Percentiles rank a stretch among this genome's conserved stretches.
These are phyloP conservation scores for Melanostigma gelatinosum DNA, from an alignment of 2,113 vertebrate species.

Conservation along the genomic window DNA sequence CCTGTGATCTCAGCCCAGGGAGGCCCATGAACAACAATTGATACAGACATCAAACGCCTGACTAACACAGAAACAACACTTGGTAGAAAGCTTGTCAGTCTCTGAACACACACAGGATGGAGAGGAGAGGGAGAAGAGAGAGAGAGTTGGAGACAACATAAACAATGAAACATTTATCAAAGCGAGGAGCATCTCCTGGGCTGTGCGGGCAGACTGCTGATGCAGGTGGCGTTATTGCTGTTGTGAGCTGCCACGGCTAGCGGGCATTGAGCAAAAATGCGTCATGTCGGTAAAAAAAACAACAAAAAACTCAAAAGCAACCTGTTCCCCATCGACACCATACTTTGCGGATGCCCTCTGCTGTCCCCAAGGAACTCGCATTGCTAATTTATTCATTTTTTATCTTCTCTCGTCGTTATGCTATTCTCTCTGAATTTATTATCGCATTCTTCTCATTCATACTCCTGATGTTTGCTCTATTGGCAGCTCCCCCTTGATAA, in stretches of 20 bases:
- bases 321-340: conserved; percentile 22
- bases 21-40: conserved; percentile 58
- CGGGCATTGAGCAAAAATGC: not conserved
- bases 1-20: conserved; percentile 52
- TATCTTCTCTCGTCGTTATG: conserved; percentile 28
- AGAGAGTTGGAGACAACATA: conserved; percentile 45
- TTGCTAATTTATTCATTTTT: not conserved
- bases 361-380: not conserved
- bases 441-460: conserved; percentile 59
- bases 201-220: conserved; percentile 52
- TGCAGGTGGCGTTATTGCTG: conserved; percentile 57
- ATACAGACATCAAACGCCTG: conserved; percentile 64
- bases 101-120: conserved; percentile 9
- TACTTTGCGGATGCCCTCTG: conserved; percentile 31
- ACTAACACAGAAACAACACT: conserved; percentile 60
- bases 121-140: conserved; percentile 24
- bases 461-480: conserved; percentile 55
- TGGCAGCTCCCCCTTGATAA: conserved; percentile 60
- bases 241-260: conserved; percentile 12
- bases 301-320: conserved; percentile 37
- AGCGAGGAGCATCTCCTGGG: conserved; percentile 25
- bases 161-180: conserved; percentile 74
- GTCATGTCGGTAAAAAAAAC: not conserved
- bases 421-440: conserved; percentile 41
- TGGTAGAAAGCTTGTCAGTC: conserved; percentile 30